A percentile compares a stretch with the other conserved stretches of the same genome.
Conservation (phyloP, 2,113 vertebrate genomes). For the Chrysochloris asiatica region DNA sequence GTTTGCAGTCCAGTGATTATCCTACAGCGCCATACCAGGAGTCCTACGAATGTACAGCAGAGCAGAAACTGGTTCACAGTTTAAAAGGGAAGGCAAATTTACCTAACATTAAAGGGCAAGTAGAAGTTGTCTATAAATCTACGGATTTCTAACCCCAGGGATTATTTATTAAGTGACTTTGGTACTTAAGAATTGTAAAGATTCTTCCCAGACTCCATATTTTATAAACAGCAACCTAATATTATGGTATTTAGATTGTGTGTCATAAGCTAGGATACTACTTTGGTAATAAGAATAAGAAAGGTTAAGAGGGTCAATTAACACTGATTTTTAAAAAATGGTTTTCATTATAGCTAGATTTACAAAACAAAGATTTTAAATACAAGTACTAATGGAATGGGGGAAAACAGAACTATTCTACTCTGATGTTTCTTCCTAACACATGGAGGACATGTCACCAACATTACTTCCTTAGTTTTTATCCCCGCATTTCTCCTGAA, state of each 20-base stretch:
- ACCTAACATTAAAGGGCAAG: too few relatives aligned
- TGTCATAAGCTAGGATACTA: background rate
- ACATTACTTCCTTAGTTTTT: background rate
- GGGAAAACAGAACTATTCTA: background rate
- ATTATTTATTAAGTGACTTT: constrained; percentile 18
- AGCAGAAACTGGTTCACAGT: too few relatives aligned
- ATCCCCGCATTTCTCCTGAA: background rate
- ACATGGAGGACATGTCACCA: background rate
- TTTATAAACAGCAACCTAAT: background rate
- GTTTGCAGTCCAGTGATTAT: too few relatives aligned
- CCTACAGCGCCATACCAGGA: too few relatives aligned
- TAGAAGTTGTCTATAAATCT: background rate
- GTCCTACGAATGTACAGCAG: too few relatives aligned
- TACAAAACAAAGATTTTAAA: constrained; percentile 11
- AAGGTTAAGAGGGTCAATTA: background rate
- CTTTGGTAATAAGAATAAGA: background rate
- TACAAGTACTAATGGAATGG: background rate
- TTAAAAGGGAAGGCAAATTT: too few relatives aligned
- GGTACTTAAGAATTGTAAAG: constrained; percentile 10
- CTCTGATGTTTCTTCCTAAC: background rate
- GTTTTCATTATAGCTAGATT: background rate
- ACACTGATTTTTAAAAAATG: background rate
- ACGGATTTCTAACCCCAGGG: too few relatives aligned
- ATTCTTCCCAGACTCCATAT: background rate
- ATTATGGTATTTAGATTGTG: background rate